Conservation (phyloP, 1,140 invertebrate species). For the Chrysoperla carnea region DNA sequence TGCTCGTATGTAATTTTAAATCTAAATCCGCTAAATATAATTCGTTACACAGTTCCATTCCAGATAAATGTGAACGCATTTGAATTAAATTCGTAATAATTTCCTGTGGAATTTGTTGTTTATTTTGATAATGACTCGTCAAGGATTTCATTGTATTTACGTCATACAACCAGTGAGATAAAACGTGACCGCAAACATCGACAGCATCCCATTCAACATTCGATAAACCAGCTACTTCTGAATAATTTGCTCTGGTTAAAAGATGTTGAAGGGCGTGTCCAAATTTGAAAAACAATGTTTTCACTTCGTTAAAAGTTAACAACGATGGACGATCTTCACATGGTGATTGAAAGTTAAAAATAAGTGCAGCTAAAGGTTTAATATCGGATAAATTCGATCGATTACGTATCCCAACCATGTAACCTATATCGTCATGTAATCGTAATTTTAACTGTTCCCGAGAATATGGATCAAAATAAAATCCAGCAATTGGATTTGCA, state of each 20-base stretch:
- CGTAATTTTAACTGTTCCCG: constrained; percentile 41
- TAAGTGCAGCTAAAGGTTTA: constrained; percentile 56
- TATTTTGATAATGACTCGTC: constrained; percentile 53
- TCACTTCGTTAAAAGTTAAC: constrained; percentile 57
- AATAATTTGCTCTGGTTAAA: constrained; percentile 57
- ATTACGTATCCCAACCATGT: constrained; percentile 47
- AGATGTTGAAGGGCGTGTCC: constrained; percentile 69
- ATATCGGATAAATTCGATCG: constrained; percentile 38
- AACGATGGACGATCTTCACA: constrained; percentile 42
- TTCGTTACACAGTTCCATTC: constrained; percentile 59
- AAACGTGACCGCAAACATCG: constrained; percentile 58
- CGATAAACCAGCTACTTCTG: constrained; percentile 64
- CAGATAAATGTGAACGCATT: constrained; percentile 53
- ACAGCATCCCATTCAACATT: constrained; percentile 86
- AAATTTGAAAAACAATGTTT: constrained; percentile 64
- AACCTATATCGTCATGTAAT: constrained; percentile 38
- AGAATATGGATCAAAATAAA: constrained; percentile 69
- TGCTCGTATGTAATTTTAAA: constrained; percentile 59
- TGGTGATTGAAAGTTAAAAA: constrained; percentile 63
- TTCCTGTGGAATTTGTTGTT: constrained; percentile 46
- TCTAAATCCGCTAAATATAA: constrained; percentile 74
- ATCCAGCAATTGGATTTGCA: constrained; percentile 48
- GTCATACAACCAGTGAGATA: constrained; percentile 67
- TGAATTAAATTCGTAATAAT: constrained; percentile 42
- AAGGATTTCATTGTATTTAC: constrained; percentile 45